Evolutionary conservation across 2,888 invertebrate genomes (phyloP).

Genomic region (Ormyrus thymus): DNA sequence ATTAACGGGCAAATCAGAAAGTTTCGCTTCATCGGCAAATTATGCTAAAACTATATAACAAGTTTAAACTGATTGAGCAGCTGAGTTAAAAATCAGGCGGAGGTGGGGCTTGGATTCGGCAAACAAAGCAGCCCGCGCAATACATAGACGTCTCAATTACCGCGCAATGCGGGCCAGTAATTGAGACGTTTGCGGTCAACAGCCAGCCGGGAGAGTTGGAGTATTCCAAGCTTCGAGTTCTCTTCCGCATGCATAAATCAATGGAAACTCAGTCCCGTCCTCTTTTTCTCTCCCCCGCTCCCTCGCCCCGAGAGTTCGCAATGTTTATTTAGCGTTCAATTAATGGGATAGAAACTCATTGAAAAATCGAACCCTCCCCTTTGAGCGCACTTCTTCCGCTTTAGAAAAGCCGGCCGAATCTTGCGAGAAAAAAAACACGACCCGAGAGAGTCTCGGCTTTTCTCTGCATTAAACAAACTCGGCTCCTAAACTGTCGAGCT

Average conservation of each 20-base stretch:
- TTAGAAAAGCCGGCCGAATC: too few relatives aligned
- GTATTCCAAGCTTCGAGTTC: conserved; percentile 25
- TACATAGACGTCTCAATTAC: conserved; percentile 26
- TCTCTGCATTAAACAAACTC: conserved; percentile 46
- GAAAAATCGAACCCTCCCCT: too few relatives aligned
- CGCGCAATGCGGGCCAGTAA: conserved; percentile 21
- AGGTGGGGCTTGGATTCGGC: too few relatives aligned
- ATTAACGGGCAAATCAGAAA: too few relatives aligned
- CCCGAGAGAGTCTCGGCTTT: conserved; percentile 25
- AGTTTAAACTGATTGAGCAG: too few relatives aligned
- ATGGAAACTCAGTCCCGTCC: conserved; percentile 9
- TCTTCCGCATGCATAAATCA: conserved; percentile 39
- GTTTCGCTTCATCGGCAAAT: too few relatives aligned
- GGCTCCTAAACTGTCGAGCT: conserved; percentile 47
- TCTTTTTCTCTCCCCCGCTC: not conserved
- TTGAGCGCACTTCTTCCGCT: too few relatives aligned
- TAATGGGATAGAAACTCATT: too few relatives aligned
- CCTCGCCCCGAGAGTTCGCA: not conserved
- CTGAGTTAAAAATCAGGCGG: too few relatives aligned
- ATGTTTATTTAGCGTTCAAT: conserved; percentile 27
- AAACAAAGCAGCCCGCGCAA: not conserved
- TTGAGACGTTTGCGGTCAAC: conserved; percentile 45
- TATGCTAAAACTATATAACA: too few relatives aligned
- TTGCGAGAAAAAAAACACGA: too few relatives aligned
- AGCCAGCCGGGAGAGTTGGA: conserved; percentile 19